Evolutionary conservation across 2,113 vertebrate species (phyloP), one percentile per base, ranked within the genome.

Genomic region (Dipodomys merriami): DNA sequence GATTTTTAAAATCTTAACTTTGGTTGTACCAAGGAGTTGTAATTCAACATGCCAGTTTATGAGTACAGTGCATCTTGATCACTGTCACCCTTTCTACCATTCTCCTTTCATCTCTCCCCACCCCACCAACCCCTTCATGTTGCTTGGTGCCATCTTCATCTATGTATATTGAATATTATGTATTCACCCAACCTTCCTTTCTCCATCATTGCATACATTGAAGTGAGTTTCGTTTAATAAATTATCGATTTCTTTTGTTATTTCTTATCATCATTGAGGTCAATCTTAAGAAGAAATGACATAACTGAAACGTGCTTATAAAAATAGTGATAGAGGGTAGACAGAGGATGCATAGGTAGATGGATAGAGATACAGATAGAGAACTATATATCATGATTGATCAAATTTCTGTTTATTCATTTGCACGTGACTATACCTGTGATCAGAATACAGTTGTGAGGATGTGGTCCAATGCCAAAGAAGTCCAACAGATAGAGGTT

Each of bases 261-360:
- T 92, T 72, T 77, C 6, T 74, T 88, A 67, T 20, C 6, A 69
- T 80, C 69, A 82, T 53, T 83, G 23, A 93, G 27, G 64, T 89
- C 77, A 84, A 72, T 4, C 92, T 89, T 30, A 73, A 85, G 0
- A 73, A 85, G 0, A 64, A 90, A 80, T 83, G 4, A 35, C 39
- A 39, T 22, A 82, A 35, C 27, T 77, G 39, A 93, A 74, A 5
- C n/a, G 0, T 65, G 53, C 72, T 83, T 83, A 78, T 44, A 79
- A 93, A 87, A 85, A 71, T 57, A 67, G 3, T 1, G 2, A 65
- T 33, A 64, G 15, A 62, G 72, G 64, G 16, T 62, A 62, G 60
- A 62, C 16, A 60, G 39, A 39, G 39, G 39, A 39, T 39, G 5
- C 3, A 39, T 5, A 39, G 39, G 39, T 39, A 39, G 39, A 39